phyloP scores from a whole-genome alignment of 2,797 vertebrate genomes.

The Lepus townsendii region DNA sequence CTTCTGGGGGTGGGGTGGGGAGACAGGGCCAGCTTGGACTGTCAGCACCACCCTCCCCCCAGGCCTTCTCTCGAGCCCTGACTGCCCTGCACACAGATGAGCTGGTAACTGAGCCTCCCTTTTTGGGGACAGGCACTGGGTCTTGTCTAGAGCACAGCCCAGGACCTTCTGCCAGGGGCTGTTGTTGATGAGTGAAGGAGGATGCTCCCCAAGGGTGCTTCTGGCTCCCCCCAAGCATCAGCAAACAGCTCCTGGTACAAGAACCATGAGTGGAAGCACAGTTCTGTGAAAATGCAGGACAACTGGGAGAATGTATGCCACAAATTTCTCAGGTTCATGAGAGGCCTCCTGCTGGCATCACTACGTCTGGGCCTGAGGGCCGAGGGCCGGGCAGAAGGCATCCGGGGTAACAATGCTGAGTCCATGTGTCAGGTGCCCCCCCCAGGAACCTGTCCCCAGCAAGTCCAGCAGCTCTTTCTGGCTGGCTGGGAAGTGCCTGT shows the following conservation, averaged over 20 bases:
- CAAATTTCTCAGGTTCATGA: not conserved
- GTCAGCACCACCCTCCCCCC: not conserved
- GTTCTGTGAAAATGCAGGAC: not conserved
- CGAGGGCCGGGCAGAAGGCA: too few relatives aligned
- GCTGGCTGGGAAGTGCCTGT: not conserved
- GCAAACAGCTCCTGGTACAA: not conserved
- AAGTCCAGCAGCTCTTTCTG: not conserved
- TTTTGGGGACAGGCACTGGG: not conserved
- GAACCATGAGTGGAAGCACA: not conserved
- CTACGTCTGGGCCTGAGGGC: not conserved
- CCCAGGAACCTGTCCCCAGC: not conserved
- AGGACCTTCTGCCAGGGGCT: not conserved
- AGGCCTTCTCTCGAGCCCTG: not conserved
- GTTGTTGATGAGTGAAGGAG: not conserved
- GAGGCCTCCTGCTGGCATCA: not conserved
- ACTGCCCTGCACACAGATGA: not conserved
- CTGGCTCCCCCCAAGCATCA: not conserved
- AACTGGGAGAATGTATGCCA: not conserved
- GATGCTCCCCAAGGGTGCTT: not conserved
- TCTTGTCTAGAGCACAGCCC: not conserved
- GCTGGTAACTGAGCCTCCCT: not conserved
- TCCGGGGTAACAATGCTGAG: rapidly evolving
- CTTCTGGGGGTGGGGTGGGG: too few relatives aligned
- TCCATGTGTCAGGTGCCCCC: not conserved
- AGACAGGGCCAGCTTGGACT: too few relatives aligned